These are phyloP conservation scores for Aspiorhynchus laticeps DNA, from an alignment of 2,113 vertebrate species.

Conservation along the genomic window DNA sequence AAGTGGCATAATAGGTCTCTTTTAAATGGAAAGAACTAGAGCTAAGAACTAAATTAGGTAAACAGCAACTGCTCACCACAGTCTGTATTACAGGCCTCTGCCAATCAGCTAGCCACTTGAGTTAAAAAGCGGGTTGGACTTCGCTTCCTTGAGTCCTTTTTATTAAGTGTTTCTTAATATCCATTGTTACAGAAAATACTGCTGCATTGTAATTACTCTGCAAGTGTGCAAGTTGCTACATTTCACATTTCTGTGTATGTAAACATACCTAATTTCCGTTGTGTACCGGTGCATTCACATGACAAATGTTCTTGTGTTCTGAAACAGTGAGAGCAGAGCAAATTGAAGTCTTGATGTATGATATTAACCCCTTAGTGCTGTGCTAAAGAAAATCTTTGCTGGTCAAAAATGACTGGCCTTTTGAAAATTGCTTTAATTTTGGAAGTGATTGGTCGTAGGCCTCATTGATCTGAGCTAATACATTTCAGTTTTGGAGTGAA, in stretches of 20 bases:
- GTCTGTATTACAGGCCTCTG: conserved; percentile 29
- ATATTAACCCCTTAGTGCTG: background rate
- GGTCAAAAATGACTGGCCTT: too few species aligned
- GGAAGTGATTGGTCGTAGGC: too few species aligned
- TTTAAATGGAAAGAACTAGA: background rate
- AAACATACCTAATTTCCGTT: too few species aligned
- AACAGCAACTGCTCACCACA: background rate
- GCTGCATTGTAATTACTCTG: background rate
- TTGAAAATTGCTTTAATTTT: too few species aligned
- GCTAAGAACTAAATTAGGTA: background rate
- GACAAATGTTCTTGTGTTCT: background rate
- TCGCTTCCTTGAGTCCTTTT: background rate
- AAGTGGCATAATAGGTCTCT: too few species aligned
- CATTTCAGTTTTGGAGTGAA: too few species aligned
- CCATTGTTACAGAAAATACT: background rate
- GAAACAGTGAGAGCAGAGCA: background rate
- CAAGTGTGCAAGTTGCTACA: background rate
- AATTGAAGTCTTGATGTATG: background rate
- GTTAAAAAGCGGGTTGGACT: conserved; percentile 19
- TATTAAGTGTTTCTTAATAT: background rate
- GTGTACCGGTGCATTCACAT: too few species aligned
- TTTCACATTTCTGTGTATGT: background rate
- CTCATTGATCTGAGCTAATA: too few species aligned
- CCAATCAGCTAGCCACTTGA: conserved; percentile 23
- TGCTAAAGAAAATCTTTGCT: too few species aligned